These are phyloP conservation scores for Bubo blakistoni DNA, from an alignment of 2,113 vertebrate species.

Conservation along the genomic window DNA sequence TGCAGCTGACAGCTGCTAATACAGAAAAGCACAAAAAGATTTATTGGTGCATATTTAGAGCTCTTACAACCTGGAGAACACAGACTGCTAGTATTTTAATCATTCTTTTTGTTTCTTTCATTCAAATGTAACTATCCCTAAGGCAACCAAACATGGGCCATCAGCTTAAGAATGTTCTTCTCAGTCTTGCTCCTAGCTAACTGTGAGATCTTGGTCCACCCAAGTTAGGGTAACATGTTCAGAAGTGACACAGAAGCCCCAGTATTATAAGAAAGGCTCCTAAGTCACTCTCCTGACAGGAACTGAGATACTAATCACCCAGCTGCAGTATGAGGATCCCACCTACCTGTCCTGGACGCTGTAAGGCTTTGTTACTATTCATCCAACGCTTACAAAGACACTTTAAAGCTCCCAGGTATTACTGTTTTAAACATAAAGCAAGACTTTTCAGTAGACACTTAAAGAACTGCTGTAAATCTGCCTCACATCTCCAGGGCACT, in stretches of 20 bases:
- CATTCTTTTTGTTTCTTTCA: not conserved
- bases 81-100: not conserved
- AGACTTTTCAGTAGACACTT: not conserved
- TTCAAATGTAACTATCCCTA: not conserved
- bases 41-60: rapidly evolving
- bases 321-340: not conserved
- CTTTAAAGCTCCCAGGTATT: not conserved
- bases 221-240: no score
- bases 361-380: not conserved
- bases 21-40: not conserved
- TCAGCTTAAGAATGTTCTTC: not conserved
- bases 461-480: not conserved
- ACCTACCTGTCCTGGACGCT: not conserved
- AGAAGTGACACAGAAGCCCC: not conserved
- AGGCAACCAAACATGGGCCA: not conserved
- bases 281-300: no score
- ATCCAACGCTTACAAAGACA: not conserved
- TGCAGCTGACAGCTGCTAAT: not conserved
- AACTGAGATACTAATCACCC: not conserved
- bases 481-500: not conserved
- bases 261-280: not conserved
- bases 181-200: not conserved
- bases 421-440: not conserved
- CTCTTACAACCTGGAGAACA: not conserved
- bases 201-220: not conserved